phyloP scores from a whole-genome alignment of 2,888 invertebrate genomes.

The Erebia ligea region DNA sequence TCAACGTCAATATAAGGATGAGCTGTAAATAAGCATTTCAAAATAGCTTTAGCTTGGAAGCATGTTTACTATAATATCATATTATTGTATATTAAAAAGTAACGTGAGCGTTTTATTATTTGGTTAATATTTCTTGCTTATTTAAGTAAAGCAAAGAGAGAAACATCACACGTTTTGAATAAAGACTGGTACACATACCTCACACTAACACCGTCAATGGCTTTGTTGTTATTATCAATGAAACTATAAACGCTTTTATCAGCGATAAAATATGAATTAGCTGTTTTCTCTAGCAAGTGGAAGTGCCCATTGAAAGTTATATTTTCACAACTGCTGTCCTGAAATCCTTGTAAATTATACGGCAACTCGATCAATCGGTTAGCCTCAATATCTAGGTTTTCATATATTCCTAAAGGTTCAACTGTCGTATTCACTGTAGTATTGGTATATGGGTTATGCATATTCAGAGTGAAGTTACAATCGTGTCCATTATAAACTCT shows the following conservation, averaged over 20 bases:
- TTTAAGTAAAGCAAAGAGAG: too few relatives aligned
- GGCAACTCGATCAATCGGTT: constrained; percentile 53
- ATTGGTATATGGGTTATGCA: constrained; percentile 42
- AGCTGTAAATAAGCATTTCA: constrained; percentile 50
- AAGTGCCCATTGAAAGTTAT: constrained; percentile 54
- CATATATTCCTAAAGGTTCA: constrained; percentile 68
- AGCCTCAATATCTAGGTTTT: constrained; percentile 65
- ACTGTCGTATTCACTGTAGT: constrained; percentile 46
- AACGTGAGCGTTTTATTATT: too few relatives aligned
- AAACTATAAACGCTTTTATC: constrained; percentile 57
- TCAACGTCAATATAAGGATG: constrained; percentile 53
- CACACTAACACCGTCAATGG: constrained; percentile 65
- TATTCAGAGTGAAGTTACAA: constrained; percentile 76
- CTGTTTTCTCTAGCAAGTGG: constrained; percentile 60
- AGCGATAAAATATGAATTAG: constrained; percentile 71
- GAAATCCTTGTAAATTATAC: constrained; percentile 62
- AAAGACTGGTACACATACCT: constrained; percentile 55
- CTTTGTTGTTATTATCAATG: constrained; percentile 72
- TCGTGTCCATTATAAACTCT: constrained; percentile 87
- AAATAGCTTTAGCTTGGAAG: neutral
- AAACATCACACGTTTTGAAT: neutral
- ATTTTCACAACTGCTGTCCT: constrained; percentile 52
- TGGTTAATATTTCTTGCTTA: too few relatives aligned
- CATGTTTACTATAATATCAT: neutral
- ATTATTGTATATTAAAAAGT: too few relatives aligned